Base-by-base conservation (phyloP, 2,888 invertebrate species). In the Thecocarcelia acutangulata region DNA sequence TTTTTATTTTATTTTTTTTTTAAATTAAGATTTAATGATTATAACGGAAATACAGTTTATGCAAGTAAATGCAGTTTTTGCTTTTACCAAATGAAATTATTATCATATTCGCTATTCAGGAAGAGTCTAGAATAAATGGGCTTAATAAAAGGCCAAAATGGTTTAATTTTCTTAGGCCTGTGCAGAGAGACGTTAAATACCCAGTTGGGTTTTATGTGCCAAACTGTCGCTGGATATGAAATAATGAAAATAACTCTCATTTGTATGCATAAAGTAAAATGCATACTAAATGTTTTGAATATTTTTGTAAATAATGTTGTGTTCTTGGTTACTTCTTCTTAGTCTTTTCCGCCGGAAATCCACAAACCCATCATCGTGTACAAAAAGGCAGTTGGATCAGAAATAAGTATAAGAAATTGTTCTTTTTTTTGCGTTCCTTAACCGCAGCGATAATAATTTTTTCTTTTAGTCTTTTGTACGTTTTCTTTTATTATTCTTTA, bases 341-440 rank as follows among this genome's bases (percentile, higher is more conserved):
- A 17, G 48, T 46, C 33, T 72, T 73, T 80, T 82, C 81, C 81
- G 78, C 81, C 81, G 81, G 81, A 82, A 78, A 82, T 74, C 64
- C 33, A 59, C 50, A 37, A 21, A 46, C 54, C 46, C 33, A 74
- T 63, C n/a, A 33, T 42, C 42, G 13, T n/a, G 12, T 42, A 42
- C 19, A 61, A 15, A 59, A 56, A 48, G 66, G 19, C 19, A 52
- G 46, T 54, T 56, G 15, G 70, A 70, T 48, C 64, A 56, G 64
- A 56, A 42, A 56, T 42, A 64, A 42, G 54, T 42, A 58, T 42
- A 72, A 72, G 58, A 72, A 72, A 56, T 69, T 54, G 13, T 77
- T 76, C 46, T 70, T 63, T 21, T 74, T 9, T 28, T 15, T 15
- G 33, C 0, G 17, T 61, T 28, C 28, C 28, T 28, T 8, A 33